Percentiles rank a stretch among this genome's conserved stretches.
Evolutionary conservation across 2,888 invertebrate genomes (phyloP).

Genomic region (Diarsia rubi): DNA sequence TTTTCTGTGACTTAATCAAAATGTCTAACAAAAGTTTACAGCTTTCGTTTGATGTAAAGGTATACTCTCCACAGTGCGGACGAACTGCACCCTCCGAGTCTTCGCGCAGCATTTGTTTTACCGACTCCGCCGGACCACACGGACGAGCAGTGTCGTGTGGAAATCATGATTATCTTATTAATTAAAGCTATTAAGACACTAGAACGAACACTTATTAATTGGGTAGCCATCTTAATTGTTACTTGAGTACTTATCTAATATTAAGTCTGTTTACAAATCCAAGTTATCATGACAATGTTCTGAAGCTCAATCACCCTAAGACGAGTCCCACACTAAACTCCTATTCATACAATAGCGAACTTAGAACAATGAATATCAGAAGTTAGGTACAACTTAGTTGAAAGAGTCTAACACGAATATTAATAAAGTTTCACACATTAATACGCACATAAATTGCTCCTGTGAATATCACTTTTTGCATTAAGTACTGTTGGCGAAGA

Average conservation of each 20-base stretch:
- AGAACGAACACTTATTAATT: no score
- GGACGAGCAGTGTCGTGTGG: neutral
- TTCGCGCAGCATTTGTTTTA: neutral
- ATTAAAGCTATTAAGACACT: neutral
- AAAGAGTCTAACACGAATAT: slow-evolving; percentile 50
- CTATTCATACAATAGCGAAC: slow-evolving; percentile 17
- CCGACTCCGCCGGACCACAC: neutral
- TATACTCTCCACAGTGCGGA: neutral
- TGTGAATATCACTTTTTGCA: slow-evolving; percentile 29
- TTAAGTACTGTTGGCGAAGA: neutral
- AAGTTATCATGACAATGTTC: neutral
- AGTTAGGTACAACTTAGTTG: slow-evolving; percentile 29
- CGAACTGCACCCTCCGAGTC: neutral
- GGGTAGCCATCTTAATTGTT: neutral
- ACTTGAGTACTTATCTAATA: neutral
- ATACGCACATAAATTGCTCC: slow-evolving; percentile 20
- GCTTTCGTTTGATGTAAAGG: neutral
- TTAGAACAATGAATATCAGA: slow-evolving; percentile 47
- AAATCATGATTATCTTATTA: neutral
- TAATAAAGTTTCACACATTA: slow-evolving; percentile 53
- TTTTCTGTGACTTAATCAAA: neutral
- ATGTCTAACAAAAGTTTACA: neutral
- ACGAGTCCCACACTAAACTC: neutral
- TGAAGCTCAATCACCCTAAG: neutral
- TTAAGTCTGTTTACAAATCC: no score